Percentiles rank a stretch among this genome's conserved stretches.
Evolutionary conservation across 2,888 invertebrate genomes (phyloP).

Genomic region (Pristionchus arcanus): DNA sequence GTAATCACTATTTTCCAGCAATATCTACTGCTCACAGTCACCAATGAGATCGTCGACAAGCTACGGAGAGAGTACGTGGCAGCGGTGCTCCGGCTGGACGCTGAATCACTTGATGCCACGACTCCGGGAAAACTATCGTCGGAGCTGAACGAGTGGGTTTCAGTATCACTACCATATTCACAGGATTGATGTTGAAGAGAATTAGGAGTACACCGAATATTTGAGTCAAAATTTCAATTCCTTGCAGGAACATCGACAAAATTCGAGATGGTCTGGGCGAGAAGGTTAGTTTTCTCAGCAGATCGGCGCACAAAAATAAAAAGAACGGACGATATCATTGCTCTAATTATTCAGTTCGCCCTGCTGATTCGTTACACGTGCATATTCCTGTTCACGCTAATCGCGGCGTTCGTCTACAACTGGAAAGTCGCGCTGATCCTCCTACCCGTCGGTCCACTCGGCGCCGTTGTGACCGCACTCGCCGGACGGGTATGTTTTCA

Average conservation of each 20-base stretch:
- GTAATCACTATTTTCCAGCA: background rate
- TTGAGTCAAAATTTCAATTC: background rate
- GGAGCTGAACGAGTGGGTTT: conserved; percentile 64
- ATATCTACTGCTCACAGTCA: background rate
- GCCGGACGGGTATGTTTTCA: conserved; percentile 56
- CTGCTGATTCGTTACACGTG: conserved; percentile 64
- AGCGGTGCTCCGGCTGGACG: conserved; percentile 52
- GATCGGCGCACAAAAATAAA: background rate
- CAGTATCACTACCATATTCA: too few relatives aligned
- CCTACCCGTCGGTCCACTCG: conserved; percentile 64
- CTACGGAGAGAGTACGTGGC: background rate
- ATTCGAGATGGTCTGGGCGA: conserved; percentile 19
- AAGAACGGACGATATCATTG: too few relatives aligned
- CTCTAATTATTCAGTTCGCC: conserved; percentile 50
- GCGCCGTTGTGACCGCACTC: conserved; percentile 63
- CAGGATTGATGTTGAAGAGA: too few relatives aligned
- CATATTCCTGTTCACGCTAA: conserved; percentile 64
- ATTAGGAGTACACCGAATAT: too few relatives aligned
- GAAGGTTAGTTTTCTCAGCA: background rate
- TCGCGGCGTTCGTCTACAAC: conserved; percentile 63
- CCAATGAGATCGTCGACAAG: background rate
- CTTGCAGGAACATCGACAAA: background rate
- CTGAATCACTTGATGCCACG: conserved; percentile 62
- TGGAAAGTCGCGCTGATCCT: conserved; percentile 65
- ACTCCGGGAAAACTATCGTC: conserved; percentile 62